Base-by-base conservation (phyloP, 35 echinoderm and acorn worm genomes). In the Lytechinus pictus region DNA sequence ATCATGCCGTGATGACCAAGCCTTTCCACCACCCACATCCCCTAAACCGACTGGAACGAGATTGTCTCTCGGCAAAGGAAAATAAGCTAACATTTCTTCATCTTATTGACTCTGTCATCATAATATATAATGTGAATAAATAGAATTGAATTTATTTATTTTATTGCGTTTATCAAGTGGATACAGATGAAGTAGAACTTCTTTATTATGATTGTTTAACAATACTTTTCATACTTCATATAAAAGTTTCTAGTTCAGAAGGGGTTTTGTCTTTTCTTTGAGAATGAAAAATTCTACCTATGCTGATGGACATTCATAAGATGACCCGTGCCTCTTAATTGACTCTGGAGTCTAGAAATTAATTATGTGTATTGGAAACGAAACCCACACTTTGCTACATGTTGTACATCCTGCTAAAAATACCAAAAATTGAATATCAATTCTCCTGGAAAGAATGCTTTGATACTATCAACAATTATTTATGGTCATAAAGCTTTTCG, bases 51-150 rank as follows among this genome's bases (percentile, higher is more conserved):
- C 66, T 79, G 66, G 66, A 79, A 79, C 66, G 66, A 79, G 21
- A 79, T 79, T 79, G 66, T 79, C 66, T 79, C 66, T 79, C 66
- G 66, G 66, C 66, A 79, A 79, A 79, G 66, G 66, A 79, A 79
- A 79, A 79, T 79, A 79, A 79, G 66, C 66, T 24, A 14, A 79
- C 19, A 19, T 24, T 16, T 79, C 66, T 79, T 16, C 16, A 24
- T 16, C 66, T 79, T 79, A 79, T 79, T 24, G 66, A 79, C 66
- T 79, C 66, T 79, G 66, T 79, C 66, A 79, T 79, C 66, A 24
- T 79, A 79, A 79, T 58, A 79, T 79, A 14, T 8, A 79, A 79
- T 24, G 16, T 79, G 7, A 79, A 24, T 24, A 79, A 24, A 79
- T 24, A 79, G 19, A 79, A 79, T 7, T 79, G 24, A 24, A 79